Percentiles rank a stretch among this genome's conserved stretches.
Conservation (phyloP, 2,113 vertebrate genomes). For the Puffinus mauretanicus region DNA sequence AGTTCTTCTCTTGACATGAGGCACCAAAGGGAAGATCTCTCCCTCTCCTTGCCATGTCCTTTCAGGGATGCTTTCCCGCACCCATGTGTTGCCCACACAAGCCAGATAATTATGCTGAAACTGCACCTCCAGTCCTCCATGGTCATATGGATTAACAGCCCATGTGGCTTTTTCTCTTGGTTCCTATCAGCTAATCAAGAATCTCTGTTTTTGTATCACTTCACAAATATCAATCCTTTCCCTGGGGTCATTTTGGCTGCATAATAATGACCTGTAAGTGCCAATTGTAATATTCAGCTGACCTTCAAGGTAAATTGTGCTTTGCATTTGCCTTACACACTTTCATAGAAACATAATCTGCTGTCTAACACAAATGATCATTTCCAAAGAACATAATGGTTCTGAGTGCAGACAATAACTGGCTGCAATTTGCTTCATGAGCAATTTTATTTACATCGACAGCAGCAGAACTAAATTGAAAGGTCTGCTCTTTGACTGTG, state of each 20-base stretch:
- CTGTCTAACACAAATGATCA: conserved; percentile 56
- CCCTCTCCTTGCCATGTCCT: background rate
- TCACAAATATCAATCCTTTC: background rate
- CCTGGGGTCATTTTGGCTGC: background rate
- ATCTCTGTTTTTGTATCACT: background rate
- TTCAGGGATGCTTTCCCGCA: background rate
- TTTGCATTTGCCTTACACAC: conserved; percentile 53
- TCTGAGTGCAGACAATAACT: conserved; percentile 58
- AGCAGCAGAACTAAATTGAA: conserved; percentile 64
- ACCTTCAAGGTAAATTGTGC: conserved; percentile 66
- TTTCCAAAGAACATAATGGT: conserved; percentile 61
- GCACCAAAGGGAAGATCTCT: background rate
- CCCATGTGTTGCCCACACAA: background rate
- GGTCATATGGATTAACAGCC: background rate
- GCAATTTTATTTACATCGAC: conserved; percentile 69
- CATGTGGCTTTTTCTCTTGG: background rate
- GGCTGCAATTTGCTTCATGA: conserved; percentile 67
- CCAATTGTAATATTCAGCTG: conserved; percentile 42
- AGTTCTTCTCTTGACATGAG: background rate
- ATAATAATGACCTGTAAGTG: conserved; percentile 19
- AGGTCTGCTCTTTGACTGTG: conserved; percentile 58
- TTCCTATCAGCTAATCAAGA: background rate
- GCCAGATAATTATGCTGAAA: background rate
- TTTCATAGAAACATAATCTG: conserved; percentile 41
- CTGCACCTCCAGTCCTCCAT: background rate